Evolutionary conservation across 2,888 invertebrate genomes (phyloP).

Genomic region (Frankliniella fusca): DNA sequence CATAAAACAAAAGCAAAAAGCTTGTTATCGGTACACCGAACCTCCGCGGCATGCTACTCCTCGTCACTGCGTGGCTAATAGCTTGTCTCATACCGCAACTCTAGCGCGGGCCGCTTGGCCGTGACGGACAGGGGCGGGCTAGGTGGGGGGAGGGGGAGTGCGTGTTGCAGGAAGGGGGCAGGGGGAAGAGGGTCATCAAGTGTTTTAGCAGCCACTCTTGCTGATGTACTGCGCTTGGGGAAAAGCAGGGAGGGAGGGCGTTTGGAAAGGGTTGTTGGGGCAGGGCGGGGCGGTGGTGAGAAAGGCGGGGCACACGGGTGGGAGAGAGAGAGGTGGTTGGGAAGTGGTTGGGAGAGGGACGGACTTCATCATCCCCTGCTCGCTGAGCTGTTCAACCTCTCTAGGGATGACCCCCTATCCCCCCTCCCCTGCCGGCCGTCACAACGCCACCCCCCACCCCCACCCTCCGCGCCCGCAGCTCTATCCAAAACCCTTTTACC

Average conservation of each 20-base stretch:
- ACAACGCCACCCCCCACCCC: no score
- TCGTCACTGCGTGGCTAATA: not conserved
- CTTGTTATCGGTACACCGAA: not conserved
- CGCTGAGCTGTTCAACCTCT: slow-evolving; percentile 1
- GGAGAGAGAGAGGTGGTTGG: not conserved
- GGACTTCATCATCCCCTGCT: not conserved
- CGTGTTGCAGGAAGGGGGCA: no score
- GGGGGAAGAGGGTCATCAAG: not conserved
- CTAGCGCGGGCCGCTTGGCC: not conserved
- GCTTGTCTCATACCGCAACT: not conserved
- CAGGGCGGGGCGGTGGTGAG: not conserved
- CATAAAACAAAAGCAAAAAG: no score
- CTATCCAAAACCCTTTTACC: not conserved
- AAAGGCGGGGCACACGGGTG: no score
- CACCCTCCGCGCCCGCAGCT: not conserved
- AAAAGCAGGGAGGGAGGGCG: no score
- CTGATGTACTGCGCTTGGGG: not conserved
- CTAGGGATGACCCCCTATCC: not conserved
- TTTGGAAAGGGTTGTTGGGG: not conserved
- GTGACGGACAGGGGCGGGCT: not conserved
- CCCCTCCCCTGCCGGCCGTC: no score
- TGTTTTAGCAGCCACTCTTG: not conserved
- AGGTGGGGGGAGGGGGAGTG: not conserved
- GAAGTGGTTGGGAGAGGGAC: not conserved
- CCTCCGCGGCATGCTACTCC: not conserved